A percentile compares a stretch with the other conserved stretches of the same genome.
These are phyloP conservation scores for Sapajus apella DNA, from an alignment of 2,113 vertebrate species.

Conservation along the genomic window DNA sequence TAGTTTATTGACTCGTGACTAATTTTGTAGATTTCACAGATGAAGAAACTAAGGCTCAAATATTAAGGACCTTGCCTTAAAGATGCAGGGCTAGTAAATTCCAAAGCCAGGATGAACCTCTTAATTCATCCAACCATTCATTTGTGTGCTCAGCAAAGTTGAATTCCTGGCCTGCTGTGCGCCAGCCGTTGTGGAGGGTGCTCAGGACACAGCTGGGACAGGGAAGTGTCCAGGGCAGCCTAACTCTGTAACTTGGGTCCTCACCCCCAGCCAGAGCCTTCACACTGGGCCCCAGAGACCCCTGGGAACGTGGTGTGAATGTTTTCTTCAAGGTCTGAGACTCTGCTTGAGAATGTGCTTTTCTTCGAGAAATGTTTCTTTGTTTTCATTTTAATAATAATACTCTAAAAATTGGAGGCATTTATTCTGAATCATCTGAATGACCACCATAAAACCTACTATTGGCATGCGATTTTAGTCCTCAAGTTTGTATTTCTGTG, in stretches of 20 bases:
- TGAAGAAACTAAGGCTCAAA: not conserved
- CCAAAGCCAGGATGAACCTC: not conserved
- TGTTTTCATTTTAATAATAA: conserved; percentile 48
- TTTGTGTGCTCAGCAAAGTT: not conserved
- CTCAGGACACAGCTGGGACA: not conserved
- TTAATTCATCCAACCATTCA: not conserved
- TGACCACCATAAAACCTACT: not conserved
- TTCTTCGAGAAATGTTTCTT: conserved; percentile 25
- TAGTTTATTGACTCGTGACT: not conserved
- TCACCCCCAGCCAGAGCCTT: not conserved
- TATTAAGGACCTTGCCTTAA: not conserved
- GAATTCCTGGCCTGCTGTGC: not conserved
- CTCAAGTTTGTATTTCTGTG: not conserved
- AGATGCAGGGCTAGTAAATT: not conserved
- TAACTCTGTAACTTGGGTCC: not conserved
- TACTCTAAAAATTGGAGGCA: not conserved
- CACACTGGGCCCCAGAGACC: not conserved
- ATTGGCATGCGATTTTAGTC: not conserved
- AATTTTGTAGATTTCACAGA: not conserved
- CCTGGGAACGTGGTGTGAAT: not conserved
- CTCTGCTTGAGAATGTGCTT: not conserved
- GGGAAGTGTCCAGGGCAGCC: not conserved
- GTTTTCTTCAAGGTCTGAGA: not conserved
- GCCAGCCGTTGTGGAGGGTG: not conserved
- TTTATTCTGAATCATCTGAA: not conserved